Base-by-base conservation (phyloP, 2,113 vertebrate genomes). In the Lophura nycthemera region DNA sequence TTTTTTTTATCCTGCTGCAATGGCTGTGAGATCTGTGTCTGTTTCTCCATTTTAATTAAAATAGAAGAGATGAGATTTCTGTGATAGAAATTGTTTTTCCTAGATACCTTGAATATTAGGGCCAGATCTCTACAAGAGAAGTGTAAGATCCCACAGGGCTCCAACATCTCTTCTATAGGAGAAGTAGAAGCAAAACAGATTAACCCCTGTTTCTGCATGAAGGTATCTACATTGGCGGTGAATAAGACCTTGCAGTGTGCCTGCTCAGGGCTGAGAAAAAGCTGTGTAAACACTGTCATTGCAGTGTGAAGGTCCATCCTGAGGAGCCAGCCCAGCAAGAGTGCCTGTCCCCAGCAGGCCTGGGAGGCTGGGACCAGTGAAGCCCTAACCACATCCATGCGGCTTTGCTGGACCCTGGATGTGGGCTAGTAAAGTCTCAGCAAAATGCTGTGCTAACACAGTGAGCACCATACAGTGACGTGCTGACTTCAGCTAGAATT, bases 361-460 rank as follows among this genome's bases (percentile, higher is more conserved):
- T n/a, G 56, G 56, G 17, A 17, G 5, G 30, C 56, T 19, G 17
- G 56, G 32, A 21, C 56, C 56, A 59, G 56, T 59, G 56, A 18
- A 59, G 32, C 56, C 54, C 54, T 17, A 56, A 56, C 54, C 18
- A n/a, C 32, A 59, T n/a, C 10, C 56, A 59, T 21, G 30, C 19
- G 4, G 56, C 18, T 59, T 59, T 59, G 11, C 30, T 59, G 56
- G 56, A 59, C 56, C 56, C 32, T n/a, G 30, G 56, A 19, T n/a
- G 7, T n/a, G 18, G 30, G 56, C 56, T 59, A 32, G 18, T 59
- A 29, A 59, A 59, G 18, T 13, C 65, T 56, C 57, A 32, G 20
- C n/a, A 71, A 56, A 72, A 52, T 0, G 0, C 10, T n/a, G 38
- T 32, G 63, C 22, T 14, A 20, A 13, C 8, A 34, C 6, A 36